Conservation (phyloP, 35 echinoderm and acorn worm species). For the Amphiura filiformis region DNA sequence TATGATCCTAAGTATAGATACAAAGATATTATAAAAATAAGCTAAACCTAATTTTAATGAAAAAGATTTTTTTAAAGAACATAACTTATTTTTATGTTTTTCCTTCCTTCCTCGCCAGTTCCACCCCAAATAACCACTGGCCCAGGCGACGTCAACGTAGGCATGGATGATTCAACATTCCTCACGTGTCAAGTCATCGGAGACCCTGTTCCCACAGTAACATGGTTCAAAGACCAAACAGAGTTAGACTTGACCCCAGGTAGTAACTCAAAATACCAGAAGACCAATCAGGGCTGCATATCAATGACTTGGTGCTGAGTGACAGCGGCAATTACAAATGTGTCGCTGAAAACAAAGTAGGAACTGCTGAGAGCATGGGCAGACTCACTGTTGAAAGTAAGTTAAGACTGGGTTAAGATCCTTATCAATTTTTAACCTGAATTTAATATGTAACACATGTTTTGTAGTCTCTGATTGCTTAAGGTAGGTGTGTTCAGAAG, state of each 20-base stretch:
- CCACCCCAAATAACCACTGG: constrained; percentile 58
- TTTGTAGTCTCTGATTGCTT: no score
- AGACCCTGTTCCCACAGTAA: constrained; percentile 61
- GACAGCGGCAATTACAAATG: constrained; percentile 71
- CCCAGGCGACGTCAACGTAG: constrained; percentile 40
- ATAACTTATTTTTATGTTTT: constrained; percentile 13
- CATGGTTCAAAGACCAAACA: constrained; percentile 76
- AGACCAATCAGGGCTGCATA: constrained; percentile 69
- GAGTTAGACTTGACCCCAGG: constrained; percentile 46
- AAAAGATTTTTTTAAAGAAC: no score
- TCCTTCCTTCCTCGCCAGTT: constrained; percentile 44
- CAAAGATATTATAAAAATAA: no score
- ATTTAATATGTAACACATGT: no score
- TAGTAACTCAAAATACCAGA: constrained; percentile 35
- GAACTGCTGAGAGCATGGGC: constrained; percentile 44
- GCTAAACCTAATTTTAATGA: no score
- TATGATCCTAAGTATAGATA: no score
- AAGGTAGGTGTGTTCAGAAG: no score
- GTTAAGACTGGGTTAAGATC: background rate
- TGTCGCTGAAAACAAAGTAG: constrained; percentile 62
- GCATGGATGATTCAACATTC: constrained; percentile 36
- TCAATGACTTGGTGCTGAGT: constrained; percentile 27
- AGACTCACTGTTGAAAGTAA: constrained; percentile 81
- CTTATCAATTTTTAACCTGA: no score
- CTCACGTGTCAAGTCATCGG: constrained; percentile 73